Base-by-base conservation (phyloP, 1,140 invertebrate genomes). In the Episyrphus balteatus region DNA sequence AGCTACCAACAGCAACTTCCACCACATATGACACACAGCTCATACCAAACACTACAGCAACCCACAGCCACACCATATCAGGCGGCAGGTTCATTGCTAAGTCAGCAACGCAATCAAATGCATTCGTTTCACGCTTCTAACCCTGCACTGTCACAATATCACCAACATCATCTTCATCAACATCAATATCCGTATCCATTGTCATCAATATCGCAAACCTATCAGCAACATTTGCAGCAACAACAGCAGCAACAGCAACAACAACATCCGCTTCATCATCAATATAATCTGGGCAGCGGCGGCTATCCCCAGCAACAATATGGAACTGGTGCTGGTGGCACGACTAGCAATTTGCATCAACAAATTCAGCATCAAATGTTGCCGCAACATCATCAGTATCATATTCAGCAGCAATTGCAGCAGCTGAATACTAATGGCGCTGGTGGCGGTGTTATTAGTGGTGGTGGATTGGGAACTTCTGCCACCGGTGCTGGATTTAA, bases 301-400 rank as follows among this genome's bases (percentile, higher is more conserved):
- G 37, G n/a, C 21, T 26, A 26, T 26, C 44, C 46, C 38, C 42
- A 33, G 42, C 50, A 51, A 38, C 15, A 26, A 8, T 26, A 26
- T 8, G 21, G 21, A 26, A 26, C 21, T 26, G 21, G 21, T 26
- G 21, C 21, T 3, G 21, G 21, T 8, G 21, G 21, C 3, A 8
- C 21, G 47, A 53, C 62, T 18, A 62, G 65, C 19, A 66, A 65
- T 44, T 51, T 66, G 51, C 62, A 65, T 39, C 62, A 66, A 36
- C 62, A 66, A 30, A 65, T 66, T 52, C 62, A 66, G 50, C 62
- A 66, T 46, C 62, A 66, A 54, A 57, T 66, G 55, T 55, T 65
- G 53, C 62, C 62, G 42, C 54, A 65, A 54, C 65, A 66, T 50
- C 62, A 66, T 51, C 62, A 65, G 37, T 65, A 65, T 46, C 62